Conservation (phyloP, 2,113 vertebrate species). For the Amphilophus citrinellus region DNA sequence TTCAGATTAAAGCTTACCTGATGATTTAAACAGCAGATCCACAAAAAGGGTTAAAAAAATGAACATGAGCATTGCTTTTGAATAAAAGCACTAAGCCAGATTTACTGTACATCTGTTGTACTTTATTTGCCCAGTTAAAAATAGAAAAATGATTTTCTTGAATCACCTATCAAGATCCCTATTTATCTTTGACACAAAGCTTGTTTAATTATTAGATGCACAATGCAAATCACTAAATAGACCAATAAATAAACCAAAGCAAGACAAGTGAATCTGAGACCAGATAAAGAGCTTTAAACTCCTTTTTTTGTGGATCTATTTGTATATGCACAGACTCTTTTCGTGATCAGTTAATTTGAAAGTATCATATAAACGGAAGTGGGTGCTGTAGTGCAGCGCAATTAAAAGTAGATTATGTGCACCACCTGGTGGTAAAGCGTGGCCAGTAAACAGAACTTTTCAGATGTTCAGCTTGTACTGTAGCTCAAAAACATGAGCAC, state of each 20-base stretch:
- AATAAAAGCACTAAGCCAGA: not conserved
- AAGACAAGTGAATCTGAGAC: not conserved
- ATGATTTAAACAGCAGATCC: not conserved
- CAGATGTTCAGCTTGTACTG: not conserved
- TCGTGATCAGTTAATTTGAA: not conserved
- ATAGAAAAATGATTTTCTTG: not conserved
- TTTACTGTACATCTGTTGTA: not conserved
- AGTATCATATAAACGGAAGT: not conserved
- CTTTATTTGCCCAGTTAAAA: not conserved
- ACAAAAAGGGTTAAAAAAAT: not conserved
- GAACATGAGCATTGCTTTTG: not conserved
- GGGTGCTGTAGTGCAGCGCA: not conserved
- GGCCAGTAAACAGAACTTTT: not conserved
- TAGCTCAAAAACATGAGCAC: not conserved
- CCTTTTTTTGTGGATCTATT: not conserved
- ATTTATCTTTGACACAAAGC: not conserved
- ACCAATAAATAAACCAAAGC: not conserved
- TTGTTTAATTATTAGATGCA: not conserved
- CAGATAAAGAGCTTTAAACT: not conserved
- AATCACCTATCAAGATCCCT: not conserved
- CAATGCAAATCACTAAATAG: not conserved
- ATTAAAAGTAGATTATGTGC: not conserved
- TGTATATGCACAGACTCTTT: no score
- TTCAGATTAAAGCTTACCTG: not conserved
- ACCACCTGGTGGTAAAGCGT: constrained; percentile 47